Conservation (phyloP, 2,797 vertebrate species). For the Choloepus didactylus region DNA sequence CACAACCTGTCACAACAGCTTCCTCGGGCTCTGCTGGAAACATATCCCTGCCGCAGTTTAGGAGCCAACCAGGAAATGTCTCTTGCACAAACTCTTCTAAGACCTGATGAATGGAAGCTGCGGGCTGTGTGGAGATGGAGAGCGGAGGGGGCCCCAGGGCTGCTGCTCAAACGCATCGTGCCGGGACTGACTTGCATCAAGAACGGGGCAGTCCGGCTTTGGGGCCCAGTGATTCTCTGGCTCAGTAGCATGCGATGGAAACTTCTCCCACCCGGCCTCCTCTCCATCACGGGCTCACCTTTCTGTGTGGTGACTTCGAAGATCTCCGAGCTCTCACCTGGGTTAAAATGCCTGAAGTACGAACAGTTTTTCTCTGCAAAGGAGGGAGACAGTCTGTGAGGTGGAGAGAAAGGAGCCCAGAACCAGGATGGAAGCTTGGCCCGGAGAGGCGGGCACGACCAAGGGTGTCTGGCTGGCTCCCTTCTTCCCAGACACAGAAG, state of each 20-base stretch:
- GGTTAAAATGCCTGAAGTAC: conserved; percentile 99
- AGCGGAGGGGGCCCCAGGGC: not conserved
- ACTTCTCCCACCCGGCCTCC: not conserved
- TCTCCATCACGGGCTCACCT: conserved; percentile 88
- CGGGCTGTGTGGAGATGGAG: rapidly evolving
- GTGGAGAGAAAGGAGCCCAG: too few species aligned
- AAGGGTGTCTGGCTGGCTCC: not conserved
- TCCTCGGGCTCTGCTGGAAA: not conserved
- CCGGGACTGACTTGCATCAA: not conserved
- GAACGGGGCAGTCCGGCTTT: not conserved
- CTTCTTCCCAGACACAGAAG: not conserved
- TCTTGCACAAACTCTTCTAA: not conserved
- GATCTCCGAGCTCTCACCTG: conserved; percentile 95
- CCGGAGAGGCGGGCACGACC: rapidly evolving
- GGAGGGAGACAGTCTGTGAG: conserved; percentile 62
- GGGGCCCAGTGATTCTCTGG: not conserved
- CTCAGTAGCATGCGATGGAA: not conserved
- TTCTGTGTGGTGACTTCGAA: conserved; percentile 98
- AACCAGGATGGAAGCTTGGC: rapidly evolving
- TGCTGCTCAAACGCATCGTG: rapidly evolving
- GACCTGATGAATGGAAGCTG: not conserved
- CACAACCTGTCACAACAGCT: not conserved
- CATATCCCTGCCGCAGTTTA: not conserved
- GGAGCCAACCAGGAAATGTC: not conserved
- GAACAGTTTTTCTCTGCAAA: conserved; percentile 95